phyloP scores from a whole-genome alignment of 1,140 invertebrate genomes.

The Latrodectus geometricus region DNA sequence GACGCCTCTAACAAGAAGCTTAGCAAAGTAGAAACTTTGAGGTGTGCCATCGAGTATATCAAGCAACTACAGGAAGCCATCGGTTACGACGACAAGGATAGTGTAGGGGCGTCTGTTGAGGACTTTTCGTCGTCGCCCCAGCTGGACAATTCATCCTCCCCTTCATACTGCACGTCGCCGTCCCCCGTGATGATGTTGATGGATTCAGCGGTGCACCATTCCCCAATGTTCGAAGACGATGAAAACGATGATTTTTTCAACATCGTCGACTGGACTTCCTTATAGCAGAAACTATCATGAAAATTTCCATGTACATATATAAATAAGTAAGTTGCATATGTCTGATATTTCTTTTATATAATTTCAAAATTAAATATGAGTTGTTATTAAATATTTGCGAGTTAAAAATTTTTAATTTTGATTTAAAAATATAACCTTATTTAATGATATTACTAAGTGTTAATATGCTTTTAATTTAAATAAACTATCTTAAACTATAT shows the following conservation, averaged over 20 bases:
- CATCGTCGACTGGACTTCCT: conserved; percentile 42
- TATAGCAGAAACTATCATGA: conserved; percentile 12
- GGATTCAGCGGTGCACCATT: not conserved
- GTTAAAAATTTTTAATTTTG: no score
- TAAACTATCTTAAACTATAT: no score
- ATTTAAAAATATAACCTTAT: no score
- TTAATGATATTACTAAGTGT: no score
- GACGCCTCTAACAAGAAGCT: conserved; percentile 81
- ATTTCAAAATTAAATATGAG: not conserved
- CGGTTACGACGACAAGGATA: conserved; percentile 73
- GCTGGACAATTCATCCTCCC: conserved; percentile 15
- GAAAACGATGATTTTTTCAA: conserved; percentile 56
- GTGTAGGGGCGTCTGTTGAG: conserved; percentile 19
- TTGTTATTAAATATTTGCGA: not conserved
- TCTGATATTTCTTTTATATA: not conserved
- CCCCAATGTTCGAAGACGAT: conserved; percentile 13
- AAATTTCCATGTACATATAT: not conserved
- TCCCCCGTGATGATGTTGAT: conserved; percentile 33
- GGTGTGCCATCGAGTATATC: conserved; percentile 94
- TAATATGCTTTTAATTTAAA: no score
- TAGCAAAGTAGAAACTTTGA: conserved; percentile 91
- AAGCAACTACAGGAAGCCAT: conserved; percentile 78
- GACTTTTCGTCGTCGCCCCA: conserved; percentile 22
- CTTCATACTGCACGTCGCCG: conserved; percentile 26
- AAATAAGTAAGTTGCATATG: conserved; percentile 21